phyloP scores from a whole-genome alignment of 2,113 vertebrate genomes.

The Pluvianellus socialis region DNA sequence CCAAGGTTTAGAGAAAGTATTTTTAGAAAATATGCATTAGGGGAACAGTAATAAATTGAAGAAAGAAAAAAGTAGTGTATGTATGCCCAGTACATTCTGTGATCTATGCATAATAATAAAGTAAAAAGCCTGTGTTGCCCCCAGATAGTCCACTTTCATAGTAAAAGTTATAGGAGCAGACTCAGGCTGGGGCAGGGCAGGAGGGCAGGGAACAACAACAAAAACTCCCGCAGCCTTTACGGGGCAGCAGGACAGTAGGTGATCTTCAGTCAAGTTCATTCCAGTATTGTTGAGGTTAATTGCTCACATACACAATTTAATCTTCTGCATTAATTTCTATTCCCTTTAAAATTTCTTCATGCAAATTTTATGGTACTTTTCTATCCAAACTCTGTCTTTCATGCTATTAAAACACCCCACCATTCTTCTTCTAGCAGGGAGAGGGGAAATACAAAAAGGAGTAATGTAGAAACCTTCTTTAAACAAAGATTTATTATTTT shows the following conservation, averaged over 20 bases:
- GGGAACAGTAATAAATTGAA: neutral
- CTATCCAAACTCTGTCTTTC: neutral
- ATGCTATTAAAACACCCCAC: neutral
- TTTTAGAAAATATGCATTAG: neutral
- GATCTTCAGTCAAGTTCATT: neutral
- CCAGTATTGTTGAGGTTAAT: neutral
- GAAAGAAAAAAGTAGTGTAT: neutral
- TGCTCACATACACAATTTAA: neutral
- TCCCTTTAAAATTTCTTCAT: neutral
- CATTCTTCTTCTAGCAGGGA: neutral
- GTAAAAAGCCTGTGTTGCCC: neutral
- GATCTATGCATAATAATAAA: neutral
- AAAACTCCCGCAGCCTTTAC: neutral
- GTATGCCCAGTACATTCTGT: neutral
- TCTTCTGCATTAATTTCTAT: neutral
- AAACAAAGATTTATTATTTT: neutral
- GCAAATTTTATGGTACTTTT: neutral
- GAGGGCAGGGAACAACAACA: rapidly evolving
- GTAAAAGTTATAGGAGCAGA: neutral
- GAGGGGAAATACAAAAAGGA: rapidly evolving
- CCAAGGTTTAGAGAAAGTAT: neutral
- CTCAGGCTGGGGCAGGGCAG: rapidly evolving
- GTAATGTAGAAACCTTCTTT: neutral
- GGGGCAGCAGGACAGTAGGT: neutral
- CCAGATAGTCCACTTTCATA: neutral